These are phyloP conservation scores for Aldabrachelys gigantea DNA, from an alignment of 2,113 vertebrate species.

Conservation along the genomic window DNA sequence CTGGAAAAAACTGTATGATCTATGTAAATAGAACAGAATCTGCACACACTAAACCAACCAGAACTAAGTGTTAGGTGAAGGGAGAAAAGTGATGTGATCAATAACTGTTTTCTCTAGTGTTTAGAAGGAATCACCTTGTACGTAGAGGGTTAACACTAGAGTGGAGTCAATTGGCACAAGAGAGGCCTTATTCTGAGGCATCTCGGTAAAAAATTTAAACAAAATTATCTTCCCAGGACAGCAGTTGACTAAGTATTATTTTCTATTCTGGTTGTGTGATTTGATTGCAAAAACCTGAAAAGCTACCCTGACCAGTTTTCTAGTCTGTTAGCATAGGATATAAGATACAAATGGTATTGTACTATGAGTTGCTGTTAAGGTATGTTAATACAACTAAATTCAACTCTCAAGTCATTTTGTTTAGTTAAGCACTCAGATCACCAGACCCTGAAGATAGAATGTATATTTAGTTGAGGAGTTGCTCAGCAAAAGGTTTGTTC, in stretches of 20 bases:
- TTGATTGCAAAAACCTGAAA: neutral
- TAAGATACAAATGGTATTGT: no score
- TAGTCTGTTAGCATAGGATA: no score
- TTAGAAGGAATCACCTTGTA: neutral
- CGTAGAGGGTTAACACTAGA: neutral
- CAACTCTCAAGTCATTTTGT: neutral
- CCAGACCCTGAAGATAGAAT: neutral
- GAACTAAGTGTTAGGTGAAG: neutral
- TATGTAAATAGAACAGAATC: neutral
- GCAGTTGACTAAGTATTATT: neutral
- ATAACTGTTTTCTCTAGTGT: neutral
- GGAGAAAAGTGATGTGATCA: neutral
- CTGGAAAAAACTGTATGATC: neutral
- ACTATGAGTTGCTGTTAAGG: no score
- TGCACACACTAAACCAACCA: neutral
- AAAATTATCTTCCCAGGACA: neutral
- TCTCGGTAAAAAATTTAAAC: neutral
- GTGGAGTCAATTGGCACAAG: neutral
- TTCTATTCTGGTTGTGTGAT: no score
- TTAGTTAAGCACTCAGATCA: neutral
- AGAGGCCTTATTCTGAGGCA: neutral
- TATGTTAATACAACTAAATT: neutral
- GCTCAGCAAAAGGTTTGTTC: neutral
- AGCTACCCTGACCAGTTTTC: no score
- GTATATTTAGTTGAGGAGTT: neutral